These are phyloP conservation scores for Akabosia matsudoensis DNA, from an alignment of 1,140 invertebrate genomes.

Conservation along the genomic window DNA sequence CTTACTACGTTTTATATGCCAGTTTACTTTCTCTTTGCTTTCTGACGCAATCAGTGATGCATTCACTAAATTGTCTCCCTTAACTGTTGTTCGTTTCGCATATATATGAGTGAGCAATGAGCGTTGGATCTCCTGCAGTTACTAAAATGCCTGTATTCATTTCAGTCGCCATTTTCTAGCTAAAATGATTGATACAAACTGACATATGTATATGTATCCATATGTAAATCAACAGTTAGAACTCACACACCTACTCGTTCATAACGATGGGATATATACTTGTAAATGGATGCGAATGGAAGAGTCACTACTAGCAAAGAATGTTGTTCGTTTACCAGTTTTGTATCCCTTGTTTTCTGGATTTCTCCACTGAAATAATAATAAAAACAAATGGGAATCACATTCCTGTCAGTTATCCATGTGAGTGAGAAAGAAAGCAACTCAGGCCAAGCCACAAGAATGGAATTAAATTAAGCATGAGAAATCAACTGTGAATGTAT, in stretches of 20 bases:
- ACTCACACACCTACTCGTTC: no score
- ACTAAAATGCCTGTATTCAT: not conserved
- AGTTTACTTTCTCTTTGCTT: not conserved
- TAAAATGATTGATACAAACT: no score
- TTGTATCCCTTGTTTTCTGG: not conserved
- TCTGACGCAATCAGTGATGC: not conserved
- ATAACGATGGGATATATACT: not conserved
- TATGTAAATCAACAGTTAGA: not conserved
- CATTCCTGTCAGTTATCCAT: not conserved
- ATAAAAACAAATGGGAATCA: conserved; percentile 10
- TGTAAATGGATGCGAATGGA: not conserved
- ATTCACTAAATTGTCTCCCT: not conserved
- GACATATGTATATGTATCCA: no score
- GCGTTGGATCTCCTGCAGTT: not conserved
- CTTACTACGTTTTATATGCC: not conserved
- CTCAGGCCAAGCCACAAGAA: not conserved
- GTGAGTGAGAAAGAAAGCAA: not conserved
- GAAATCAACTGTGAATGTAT: not conserved
- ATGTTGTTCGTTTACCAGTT: not conserved
- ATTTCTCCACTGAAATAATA: not conserved
- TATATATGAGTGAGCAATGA: no score
- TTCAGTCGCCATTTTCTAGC: not conserved
- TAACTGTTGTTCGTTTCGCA: not conserved
- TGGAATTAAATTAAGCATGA: conserved; percentile 4
- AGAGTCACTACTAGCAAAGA: not conserved